Base-by-base conservation (phyloP, 2,113 vertebrate species). In the Octodon degus region DNA sequence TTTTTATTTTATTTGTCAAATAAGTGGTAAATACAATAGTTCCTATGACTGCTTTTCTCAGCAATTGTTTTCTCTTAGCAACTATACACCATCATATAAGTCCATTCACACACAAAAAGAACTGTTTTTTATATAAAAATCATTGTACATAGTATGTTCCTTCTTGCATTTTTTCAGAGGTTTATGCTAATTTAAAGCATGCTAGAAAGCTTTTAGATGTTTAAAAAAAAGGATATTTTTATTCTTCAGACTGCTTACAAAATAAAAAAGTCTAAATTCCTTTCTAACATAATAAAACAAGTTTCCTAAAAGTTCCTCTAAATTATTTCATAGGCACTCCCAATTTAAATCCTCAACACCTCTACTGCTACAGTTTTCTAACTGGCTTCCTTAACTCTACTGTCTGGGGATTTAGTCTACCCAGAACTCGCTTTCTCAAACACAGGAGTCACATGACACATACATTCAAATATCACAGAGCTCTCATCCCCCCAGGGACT, bases 211-310 rank as follows among this genome's bases (percentile, higher is more conserved):
- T 80, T 32, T 81, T 27, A 79, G 27, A 8, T 92, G 2, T 72
- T 95, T 83, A 92, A 91, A 77, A 77, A 95, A 96, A 83, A 10
- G 12, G 34, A 43, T 95, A 77, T 16, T 86, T 90, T 92, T 87
- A 81, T 93, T 94, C 91, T 79, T 97, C 77, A 94, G 47, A 85
- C 32, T 89, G 79, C 30, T 24, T 43, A 19, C 16, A 90, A 72
- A 74, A 13, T 43, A 14, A 16, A 90, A 72, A 74, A 17, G 74
- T 43, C 37, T 50, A 74, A 24, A 95, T 53, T 87, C 60, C 43
- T 94, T 86, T 76, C 68, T 79, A 96, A 91, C 1, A 25, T 47
- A 83, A 67, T 60, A 93, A 93, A 96, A 43, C 5, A 43, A 76
- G 84, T 80, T 93, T 93, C 77, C 85, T 72, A 91, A 67, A 96